Base-by-base conservation (phyloP, 2,113 vertebrate genomes). In the Coryphaenoides rupestris region DNA sequence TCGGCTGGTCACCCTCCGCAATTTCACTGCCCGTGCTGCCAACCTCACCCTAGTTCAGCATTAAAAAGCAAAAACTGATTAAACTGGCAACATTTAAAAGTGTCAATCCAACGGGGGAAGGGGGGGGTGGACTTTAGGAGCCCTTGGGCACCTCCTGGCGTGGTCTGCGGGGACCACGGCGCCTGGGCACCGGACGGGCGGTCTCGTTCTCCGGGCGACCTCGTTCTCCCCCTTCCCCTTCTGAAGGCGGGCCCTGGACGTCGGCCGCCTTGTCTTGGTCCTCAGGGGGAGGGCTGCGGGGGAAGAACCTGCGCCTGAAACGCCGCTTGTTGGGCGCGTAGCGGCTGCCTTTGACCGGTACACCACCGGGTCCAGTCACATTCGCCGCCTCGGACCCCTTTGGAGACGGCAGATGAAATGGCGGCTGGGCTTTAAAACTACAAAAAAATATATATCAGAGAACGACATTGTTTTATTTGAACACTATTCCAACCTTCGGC, bases 331-430 rank as follows among this genome's bases (percentile, higher is more conserved):
- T 96, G 2, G 96, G 95, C 3, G 96, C 96, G 0, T 98, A 98
- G 19, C 94, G 94, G 60, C 96, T 98, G 60, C 96, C 96, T 87
- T 98, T 95, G 1, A 98, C 96, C 0, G 96, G 94, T 40, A 95
- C 88, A 0, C 96, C 96, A 1, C 94, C 95, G 0, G 96, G 96
- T 12, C 96, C 96, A 0, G 94, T 98, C 73, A 98, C 96, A 9
- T 98, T 98, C 21, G 95, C 94, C 49, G 96, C 96, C 79, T 98
- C 96, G 0, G 94, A 95, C 69, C 96, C 96, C 96, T 98, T 0
- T n/a, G 15, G 6, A 58, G 28, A 54, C 5, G n/a, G 17, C 9
- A 55, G 0, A 4, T n/a, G 0, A 15, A 2, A 16, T 7, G 3
- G 2, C 1, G 55, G 10, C 19, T 54, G 19, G 6, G n/a, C n/a